These are phyloP conservation scores for Idaea biselata DNA, from an alignment of 2,888 invertebrate genomes.

Conservation along the genomic window DNA sequence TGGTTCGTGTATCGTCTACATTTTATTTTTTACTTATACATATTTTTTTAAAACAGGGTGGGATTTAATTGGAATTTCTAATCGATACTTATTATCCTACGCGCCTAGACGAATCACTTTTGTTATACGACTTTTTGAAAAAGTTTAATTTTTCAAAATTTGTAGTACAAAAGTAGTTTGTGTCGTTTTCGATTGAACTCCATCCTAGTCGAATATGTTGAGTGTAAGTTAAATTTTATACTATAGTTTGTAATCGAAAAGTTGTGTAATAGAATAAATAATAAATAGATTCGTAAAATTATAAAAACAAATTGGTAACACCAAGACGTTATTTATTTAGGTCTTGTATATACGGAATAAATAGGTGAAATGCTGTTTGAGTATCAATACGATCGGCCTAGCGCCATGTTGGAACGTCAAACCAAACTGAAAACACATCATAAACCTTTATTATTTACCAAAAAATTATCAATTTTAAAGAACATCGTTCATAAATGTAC, in stretches of 20 bases:
- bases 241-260: slow-evolving; percentile 53
- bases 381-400: slow-evolving; percentile 6
- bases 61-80: background rate
- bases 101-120: slow-evolving; percentile 8
- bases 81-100: background rate
- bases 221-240: slow-evolving; percentile 69
- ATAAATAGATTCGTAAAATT: slow-evolving; percentile 46
- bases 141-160: slow-evolving; percentile 38
- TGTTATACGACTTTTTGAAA: background rate
- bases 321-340: slow-evolving; percentile 60
- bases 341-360: slow-evolving; percentile 52
- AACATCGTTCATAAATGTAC: too few species aligned
- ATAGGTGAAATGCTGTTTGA: slow-evolving; percentile 20
- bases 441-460: too few species aligned
- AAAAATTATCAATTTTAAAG: background rate
- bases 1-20: slow-evolving; percentile 40
- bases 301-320: slow-evolving; percentile 59
- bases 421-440: background rate
- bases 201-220: slow-evolving; percentile 53
- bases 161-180: slow-evolving; percentile 6
- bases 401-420: background rate
- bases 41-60: background rate
- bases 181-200: slow-evolving; percentile 38
- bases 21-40: slow-evolving; percentile 19
- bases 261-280: slow-evolving; percentile 35